Conservation (phyloP, 1,140 invertebrate species). For the Hestina assimilis region DNA sequence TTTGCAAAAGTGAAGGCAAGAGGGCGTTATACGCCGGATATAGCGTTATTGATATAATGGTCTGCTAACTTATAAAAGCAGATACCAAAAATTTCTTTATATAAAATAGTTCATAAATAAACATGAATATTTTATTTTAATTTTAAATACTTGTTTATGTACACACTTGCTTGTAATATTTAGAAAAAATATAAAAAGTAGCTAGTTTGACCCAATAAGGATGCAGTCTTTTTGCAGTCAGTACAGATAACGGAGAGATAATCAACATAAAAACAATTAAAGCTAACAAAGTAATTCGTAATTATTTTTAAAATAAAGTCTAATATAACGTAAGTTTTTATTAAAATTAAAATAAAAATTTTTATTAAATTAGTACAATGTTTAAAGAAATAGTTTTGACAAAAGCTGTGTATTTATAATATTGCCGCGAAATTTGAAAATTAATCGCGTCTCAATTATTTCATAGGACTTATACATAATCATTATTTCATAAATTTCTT, state of each 20-base stretch:
- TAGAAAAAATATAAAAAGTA: background rate
- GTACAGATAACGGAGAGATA: constrained; percentile 1
- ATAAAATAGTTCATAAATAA: background rate
- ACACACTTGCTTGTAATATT: background rate
- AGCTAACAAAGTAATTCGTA: background rate
- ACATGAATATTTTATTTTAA: background rate
- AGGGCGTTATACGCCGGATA: constrained; percentile 58
- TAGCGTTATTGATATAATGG: constrained; percentile 48
- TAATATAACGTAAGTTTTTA: no score
- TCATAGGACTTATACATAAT: no score
- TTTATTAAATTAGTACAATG: background rate
- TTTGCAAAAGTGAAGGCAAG: constrained; percentile 40
- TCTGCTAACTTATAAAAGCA: background rate
- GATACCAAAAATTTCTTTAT: background rate
- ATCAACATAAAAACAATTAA: constrained; percentile 6
- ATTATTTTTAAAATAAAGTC: no score
- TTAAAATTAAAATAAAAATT: background rate
- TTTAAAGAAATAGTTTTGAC: background rate
- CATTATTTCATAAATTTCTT: no score
- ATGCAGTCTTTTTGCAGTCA: constrained; percentile 1
- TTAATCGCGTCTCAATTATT: no score
- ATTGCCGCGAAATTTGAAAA: constrained; percentile 4
- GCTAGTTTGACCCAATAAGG: constrained; percentile 2
- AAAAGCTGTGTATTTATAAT: background rate
- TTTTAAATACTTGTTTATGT: background rate